Percentiles rank a stretch among this genome's conserved stretches.
phyloP scores from a whole-genome alignment of 2,888 invertebrate species.

The Pteria penguin region DNA sequence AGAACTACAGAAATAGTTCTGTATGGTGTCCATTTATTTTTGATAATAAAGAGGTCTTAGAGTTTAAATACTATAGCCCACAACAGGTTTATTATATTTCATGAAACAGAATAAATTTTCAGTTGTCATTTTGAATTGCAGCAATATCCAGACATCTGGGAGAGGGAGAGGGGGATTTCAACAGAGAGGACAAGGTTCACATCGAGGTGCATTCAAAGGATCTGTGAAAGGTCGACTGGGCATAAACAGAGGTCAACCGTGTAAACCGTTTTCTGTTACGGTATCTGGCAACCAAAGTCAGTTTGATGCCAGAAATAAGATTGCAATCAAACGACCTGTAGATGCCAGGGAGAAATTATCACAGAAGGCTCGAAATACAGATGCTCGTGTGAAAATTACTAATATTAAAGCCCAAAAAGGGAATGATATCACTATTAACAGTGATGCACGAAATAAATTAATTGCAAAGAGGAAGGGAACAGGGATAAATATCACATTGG shows the following conservation, averaged over 20 bases:
- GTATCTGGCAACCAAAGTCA: neutral
- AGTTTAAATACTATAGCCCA: too few species aligned
- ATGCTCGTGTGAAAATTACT: conserved; percentile 52
- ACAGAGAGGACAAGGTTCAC: neutral
- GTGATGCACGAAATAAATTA: conserved; percentile 51
- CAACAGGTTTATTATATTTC: too few species aligned
- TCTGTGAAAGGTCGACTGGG: neutral
- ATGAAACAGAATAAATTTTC: too few species aligned
- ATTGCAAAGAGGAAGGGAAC: conserved; percentile 34
- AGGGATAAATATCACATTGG: neutral
- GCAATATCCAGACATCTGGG: neutral
- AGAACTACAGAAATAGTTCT: too few species aligned
- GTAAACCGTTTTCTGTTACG: neutral
- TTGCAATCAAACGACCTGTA: conserved; percentile 35
- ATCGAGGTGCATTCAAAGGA: neutral
- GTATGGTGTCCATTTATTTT: too few species aligned
- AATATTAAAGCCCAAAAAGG: conserved; percentile 42
- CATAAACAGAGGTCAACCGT: neutral
- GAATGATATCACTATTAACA: conserved; percentile 15
- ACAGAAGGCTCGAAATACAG: conserved; percentile 40
- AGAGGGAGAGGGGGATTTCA: neutral
- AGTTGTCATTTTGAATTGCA: too few species aligned
- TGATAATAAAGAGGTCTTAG: too few species aligned
- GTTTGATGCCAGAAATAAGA: conserved; percentile 39
- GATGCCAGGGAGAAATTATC: conserved; percentile 52